Evolutionary conservation across 1,140 invertebrate genomes (phyloP).

Genomic region (Euura lappo): DNA sequence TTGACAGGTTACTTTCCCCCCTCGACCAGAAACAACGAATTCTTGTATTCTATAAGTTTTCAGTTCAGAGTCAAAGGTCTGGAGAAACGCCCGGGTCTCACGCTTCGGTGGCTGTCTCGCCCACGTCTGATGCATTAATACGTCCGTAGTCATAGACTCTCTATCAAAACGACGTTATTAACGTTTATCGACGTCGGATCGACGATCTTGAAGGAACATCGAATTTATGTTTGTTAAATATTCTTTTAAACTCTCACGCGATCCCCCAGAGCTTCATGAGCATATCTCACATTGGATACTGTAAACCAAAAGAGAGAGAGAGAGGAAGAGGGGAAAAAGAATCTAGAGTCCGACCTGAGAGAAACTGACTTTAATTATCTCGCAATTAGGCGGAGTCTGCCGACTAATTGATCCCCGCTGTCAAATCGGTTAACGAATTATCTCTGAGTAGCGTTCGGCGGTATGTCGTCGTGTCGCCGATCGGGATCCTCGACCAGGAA

Average conservation of each 20-base stretch:
- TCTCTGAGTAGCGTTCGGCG: neutral
- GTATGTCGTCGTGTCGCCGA: neutral
- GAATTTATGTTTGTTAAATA: too few relatives aligned
- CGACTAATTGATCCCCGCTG: slow-evolving; percentile 4
- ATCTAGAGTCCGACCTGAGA: neutral
- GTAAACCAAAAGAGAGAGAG: neutral
- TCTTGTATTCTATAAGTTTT: too few relatives aligned
- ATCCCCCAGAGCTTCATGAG: neutral
- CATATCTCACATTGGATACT: neutral
- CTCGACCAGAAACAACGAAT: too few relatives aligned
- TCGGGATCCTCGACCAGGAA: too few relatives aligned
- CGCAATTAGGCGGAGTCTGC: neutral
- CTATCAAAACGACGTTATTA: neutral
- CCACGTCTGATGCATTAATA: neutral
- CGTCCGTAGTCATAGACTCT: neutral
- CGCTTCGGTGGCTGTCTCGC: neutral
- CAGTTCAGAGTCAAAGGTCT: neutral
- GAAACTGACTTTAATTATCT: neutral
- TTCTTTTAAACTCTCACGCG: neutral
- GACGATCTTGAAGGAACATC: neutral
- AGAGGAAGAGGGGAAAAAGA: neutral
- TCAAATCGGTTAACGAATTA: neutral
- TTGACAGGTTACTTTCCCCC: too few relatives aligned
- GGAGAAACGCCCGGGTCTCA: neutral
- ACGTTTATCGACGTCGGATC: neutral